phyloP scores from a whole-genome alignment of 2,113 vertebrate species.

The Danio rerio region GRCz12tu NC_133180.1:35946001-35946500 shows the following conservation, averaged over 20 bases:
- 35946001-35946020: background rate
- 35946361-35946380: background rate
- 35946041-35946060: background rate
- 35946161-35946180: background rate
- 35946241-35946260: constrained; percentile 1
- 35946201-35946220: background rate
- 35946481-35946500: background rate
- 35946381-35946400: background rate
- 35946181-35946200: background rate
- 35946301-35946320: background rate
- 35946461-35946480: background rate
- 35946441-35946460: background rate
- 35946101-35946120: background rate
- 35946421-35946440: background rate
- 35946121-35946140: too few species aligned
- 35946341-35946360: background rate
- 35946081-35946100: background rate
- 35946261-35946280: background rate
- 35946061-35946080: background rate
- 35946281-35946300: background rate
- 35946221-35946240: background rate
- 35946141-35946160: background rate
- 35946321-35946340: background rate
- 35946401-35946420: background rate
- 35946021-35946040: background rate